These are phyloP conservation scores for Galagoides demidoff DNA, from an alignment of 2,797 vertebrate species.

Conservation along the genomic window DNA sequence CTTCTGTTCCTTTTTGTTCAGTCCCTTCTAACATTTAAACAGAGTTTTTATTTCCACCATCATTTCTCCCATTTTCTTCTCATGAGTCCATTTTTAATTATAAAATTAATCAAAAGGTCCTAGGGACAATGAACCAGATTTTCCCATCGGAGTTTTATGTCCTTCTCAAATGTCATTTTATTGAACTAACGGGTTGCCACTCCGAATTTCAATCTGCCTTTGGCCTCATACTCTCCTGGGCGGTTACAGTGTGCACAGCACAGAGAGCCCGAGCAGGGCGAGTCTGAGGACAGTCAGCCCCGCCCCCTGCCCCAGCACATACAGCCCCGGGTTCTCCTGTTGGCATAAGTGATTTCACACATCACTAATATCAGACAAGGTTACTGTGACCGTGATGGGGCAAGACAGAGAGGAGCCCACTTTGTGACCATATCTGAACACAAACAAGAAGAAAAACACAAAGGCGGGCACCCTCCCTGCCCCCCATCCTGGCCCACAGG, in stretches of 20 bases:
- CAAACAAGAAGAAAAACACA: not conserved
- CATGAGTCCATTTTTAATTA: not conserved
- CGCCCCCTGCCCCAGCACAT: not conserved
- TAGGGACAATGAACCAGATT: not conserved
- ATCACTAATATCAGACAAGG: not conserved
- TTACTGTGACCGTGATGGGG: accelerated
- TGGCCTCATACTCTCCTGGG: not conserved
- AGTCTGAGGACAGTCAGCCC: not conserved
- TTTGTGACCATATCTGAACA: accelerated
- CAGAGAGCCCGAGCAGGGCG: not conserved
- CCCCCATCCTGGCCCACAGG: too few species aligned
- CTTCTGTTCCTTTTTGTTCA: not conserved
- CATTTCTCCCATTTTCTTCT: not conserved
- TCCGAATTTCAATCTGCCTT: not conserved
- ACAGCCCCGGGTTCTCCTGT: not conserved
- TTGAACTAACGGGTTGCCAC: not conserved
- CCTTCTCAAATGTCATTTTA: not conserved
- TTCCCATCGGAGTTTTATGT: not conserved
- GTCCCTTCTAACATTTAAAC: not conserved
- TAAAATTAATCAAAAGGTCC: not conserved
- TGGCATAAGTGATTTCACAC: too few species aligned
- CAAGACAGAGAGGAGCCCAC: not conserved
- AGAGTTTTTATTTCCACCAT: not conserved
- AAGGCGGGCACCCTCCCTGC: too few species aligned
- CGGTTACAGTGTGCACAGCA: not conserved